Evolutionary conservation across 2,797 vertebrate species (phyloP), one percentile per base, ranked within the genome.

Genomic region (Arremon aurantiirostris): DNA sequence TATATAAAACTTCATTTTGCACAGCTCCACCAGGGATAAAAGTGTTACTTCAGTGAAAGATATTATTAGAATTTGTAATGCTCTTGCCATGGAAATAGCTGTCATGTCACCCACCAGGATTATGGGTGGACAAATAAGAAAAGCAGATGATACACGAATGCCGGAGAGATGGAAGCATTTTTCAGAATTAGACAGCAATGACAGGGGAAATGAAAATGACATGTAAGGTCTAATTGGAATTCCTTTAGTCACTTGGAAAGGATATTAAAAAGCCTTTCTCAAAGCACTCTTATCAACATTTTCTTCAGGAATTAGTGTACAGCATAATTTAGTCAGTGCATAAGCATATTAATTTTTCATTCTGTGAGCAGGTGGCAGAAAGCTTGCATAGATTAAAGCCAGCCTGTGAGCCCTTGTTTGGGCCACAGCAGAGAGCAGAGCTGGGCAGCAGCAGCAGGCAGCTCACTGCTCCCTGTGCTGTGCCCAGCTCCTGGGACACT

Each of bases 271-370:
- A 95, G 34, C 41, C 69, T 89, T 76, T 91, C 81, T 87, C 85
- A 60, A 91, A 92, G 81, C 44, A 55, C 64, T 65, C 85, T 95
- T 97, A 97, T 96, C 95, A 96, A 95, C 66, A 84, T 72, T 95
- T 96, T 95, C 81, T 89, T 82, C 87, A 88, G 86, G 95, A 96
- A 95, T 96, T 96, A 97, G 75, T 80, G 44, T 82, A 86, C 49
- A 90, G 70, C 75, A 83, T 96, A 95, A 93, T 97, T 94, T 93
- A 96, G 78, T 64, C 69, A 89, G 76, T 1, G 2, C 52, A 93
- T 93, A 93, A 94, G 94, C 92, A 90, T 76, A 92, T 95, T 95
- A 93, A 95, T 93, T 95, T 97, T 94, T 90, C 66, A 88, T 55
- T 91, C 59, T 55, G 32, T 1, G 14, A 91, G 59, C 44, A 89